Base-by-base conservation (phyloP, 2,888 invertebrate species). In the Lathronympha strigana region DNA sequence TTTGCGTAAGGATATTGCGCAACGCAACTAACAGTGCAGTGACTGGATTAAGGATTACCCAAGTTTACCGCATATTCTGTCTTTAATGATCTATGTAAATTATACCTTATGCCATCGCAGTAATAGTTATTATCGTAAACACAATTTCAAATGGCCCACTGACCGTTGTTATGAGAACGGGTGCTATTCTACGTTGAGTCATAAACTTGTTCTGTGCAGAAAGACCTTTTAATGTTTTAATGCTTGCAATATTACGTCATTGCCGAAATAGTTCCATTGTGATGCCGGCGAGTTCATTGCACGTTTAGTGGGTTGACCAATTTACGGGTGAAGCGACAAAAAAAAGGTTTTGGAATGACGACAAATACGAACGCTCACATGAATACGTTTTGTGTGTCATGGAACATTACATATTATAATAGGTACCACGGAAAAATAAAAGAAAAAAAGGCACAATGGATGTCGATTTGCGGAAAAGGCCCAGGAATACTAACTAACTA, bases 141-240 rank as follows among this genome's bases (percentile, higher is more conserved):
- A 51, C 21, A 38, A 15, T 15, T 5, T 25, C 36, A 21, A 25
- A 25, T 58, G 64, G 58, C 58, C 45, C 64, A 53, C 45, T 60
- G 58, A 45, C 64, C 51, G 43, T 51, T 51, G 58, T 45, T 58
- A 28, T 58, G 51, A 64, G 58, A 64, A 53, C 43, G 43, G 21
- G 49, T 49, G 63, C 21, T 25, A 62, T 58, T 51, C 36, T 43
- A 15, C 15, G 58, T 53, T 63, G 58, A 64, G 45, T 64, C 64
- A 64, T 36, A 53, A 64, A 64, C 64, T 60, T 45, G 64, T 58
- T 64, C 58, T 57, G 36, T 60, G 58, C 51, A 62, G 50, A 38
- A 43, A 50, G 51, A 58, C 58, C 43, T 58, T 58, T 58, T 47
- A n/a, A n/a, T 33, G 9, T 33, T 55, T 50, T 23, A 43, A 45